Percentiles rank a stretch among this genome's conserved stretches.
These are phyloP conservation scores for Idaea dimidiata DNA, from an alignment of 2,888 invertebrate species.

Conservation along the genomic window DNA sequence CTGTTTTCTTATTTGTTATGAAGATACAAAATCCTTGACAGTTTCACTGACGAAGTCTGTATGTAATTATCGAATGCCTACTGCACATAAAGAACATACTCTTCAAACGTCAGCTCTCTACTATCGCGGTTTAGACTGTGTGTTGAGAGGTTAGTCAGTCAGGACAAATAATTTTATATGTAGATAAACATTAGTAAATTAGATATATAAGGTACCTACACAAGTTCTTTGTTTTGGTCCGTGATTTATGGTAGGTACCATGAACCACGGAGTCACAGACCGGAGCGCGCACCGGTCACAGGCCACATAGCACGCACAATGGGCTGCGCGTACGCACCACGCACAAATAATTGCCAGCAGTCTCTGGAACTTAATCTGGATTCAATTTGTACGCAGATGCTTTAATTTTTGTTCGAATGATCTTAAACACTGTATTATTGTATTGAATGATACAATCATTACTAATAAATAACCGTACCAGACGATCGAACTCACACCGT, in stretches of 20 bases:
- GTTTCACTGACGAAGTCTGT: too few species aligned
- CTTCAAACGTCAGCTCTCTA: too few species aligned
- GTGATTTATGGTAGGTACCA: conserved; percentile 4
- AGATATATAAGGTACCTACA: background rate
- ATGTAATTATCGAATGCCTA: too few species aligned
- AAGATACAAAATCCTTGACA: too few species aligned
- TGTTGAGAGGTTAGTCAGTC: too few species aligned
- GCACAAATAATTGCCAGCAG: conserved; percentile 29
- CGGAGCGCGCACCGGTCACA: conserved; percentile 28
- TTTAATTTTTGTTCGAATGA: background rate
- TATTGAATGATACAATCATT: background rate
- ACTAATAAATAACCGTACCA: too few species aligned
- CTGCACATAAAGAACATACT: too few species aligned
- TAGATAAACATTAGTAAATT: background rate
- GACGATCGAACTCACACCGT: too few species aligned
- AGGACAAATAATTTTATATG: too few species aligned
- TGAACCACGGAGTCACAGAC: conserved; percentile 12
- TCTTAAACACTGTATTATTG: conserved; percentile 3
- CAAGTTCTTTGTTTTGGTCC: conserved; percentile 1
- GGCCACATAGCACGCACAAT: conserved; percentile 36
- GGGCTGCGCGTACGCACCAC: conserved; percentile 37
- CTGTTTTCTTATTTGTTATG: too few species aligned
- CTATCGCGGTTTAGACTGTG: too few species aligned
- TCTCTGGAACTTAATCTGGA: conserved; percentile 16
- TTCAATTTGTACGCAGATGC: conserved; percentile 11